Percentiles rank a stretch among this genome's conserved stretches.
Conservation (phyloP, 2,797 vertebrate species). For the Notoglanidium macrostoma region DNA sequence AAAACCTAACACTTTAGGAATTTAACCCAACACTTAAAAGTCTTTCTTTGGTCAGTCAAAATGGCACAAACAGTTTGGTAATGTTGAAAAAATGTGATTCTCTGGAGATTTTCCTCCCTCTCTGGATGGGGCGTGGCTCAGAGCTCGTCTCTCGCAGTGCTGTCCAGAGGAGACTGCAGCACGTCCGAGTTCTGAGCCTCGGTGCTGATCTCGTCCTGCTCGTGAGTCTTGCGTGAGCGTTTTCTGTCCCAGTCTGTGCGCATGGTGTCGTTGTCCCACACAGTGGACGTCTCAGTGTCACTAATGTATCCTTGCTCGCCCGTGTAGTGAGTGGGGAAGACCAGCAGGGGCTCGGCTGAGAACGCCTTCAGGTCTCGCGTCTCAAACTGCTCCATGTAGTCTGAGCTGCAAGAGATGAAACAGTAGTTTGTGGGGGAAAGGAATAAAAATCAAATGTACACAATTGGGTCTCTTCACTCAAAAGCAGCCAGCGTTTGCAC, state of each 20-base stretch:
- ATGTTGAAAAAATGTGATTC: constrained; percentile 13
- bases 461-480: not conserved
- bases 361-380: constrained; percentile 84
- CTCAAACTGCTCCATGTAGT: constrained; percentile 86
- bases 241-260: constrained; percentile 89
- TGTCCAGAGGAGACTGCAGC: constrained; percentile 86
- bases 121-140: constrained; percentile 66
- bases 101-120: not conserved
- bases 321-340: constrained; percentile 92
- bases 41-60: constrained; percentile 47
- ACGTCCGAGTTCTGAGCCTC: constrained; percentile 88
- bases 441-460: not conserved
- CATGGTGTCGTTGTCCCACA: constrained; percentile 87
- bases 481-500: not conserved
- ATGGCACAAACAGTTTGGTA: constrained; percentile 18
- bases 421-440: too few species aligned
- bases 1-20: not conserved
- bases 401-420: constrained; percentile 67
- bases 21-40: not conserved
- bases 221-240: constrained; percentile 84
- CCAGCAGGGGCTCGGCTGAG: constrained; percentile 87
- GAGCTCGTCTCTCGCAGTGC: constrained; percentile 86
- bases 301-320: constrained; percentile 90
- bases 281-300: constrained; percentile 91
- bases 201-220: constrained; percentile 84